These are phyloP conservation scores for Cyclura pinguis DNA, from an alignment of 2,797 vertebrate genomes.

Conservation along the genomic window DNA sequence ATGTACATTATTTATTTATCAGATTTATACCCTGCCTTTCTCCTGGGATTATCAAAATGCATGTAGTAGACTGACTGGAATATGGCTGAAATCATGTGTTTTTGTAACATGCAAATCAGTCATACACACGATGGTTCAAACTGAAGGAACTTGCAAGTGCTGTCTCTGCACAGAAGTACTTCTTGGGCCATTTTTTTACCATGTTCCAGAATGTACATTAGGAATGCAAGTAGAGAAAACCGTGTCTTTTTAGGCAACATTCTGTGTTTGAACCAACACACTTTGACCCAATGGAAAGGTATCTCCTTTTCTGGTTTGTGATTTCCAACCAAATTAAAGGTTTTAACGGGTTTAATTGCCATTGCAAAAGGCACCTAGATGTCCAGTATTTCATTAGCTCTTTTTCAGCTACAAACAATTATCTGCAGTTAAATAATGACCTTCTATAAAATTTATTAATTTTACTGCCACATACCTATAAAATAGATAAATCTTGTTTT, in stretches of 20 bases:
- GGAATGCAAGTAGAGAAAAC: neutral
- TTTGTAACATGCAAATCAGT: neutral
- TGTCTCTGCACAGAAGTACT: neutral
- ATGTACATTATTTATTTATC: neutral
- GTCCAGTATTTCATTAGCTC: neutral
- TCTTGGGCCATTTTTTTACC: neutral
- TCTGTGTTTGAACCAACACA: neutral
- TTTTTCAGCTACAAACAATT: slow-evolving; percentile 3
- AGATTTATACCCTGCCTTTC: neutral
- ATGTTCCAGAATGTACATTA: neutral
- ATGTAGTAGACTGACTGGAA: neutral
- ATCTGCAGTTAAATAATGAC: neutral
- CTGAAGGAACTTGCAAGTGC: neutral
- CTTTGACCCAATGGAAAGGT: neutral
- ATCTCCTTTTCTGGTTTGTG: neutral
- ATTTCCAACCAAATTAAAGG: neutral
- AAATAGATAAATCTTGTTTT: neutral
- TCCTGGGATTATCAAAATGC: neutral
- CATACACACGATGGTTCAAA: neutral
- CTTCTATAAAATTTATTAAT: neutral
- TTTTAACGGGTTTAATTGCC: too few species aligned
- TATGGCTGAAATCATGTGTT: neutral
- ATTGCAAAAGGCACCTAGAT: neutral
- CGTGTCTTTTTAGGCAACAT: neutral
- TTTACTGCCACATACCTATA: neutral